Evolutionary conservation across 2,888 invertebrate genomes (phyloP), one percentile per base, ranked within the genome.

Genomic region (Melinaea menophilus): DNA sequence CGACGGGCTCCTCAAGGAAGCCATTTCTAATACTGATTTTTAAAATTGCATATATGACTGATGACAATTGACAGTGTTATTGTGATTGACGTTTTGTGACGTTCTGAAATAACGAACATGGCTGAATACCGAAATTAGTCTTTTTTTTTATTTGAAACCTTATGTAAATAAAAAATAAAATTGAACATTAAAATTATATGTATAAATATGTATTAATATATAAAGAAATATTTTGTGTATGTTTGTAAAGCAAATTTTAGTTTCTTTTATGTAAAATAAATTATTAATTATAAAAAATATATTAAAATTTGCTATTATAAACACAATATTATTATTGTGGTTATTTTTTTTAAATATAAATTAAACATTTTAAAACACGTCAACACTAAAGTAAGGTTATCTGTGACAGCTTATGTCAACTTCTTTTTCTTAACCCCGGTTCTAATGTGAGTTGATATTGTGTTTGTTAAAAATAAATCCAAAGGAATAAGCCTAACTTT

Each of bases 1-100:
- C 77, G 92, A 91, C 83, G 91, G 90, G 85, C 91, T 91, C 78
- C 92, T 82, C 80, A 89, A 73, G 74, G 91, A 87, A 88, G 91
- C 91, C 92, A 92, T 92, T 88, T 86, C 88, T 84, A 73, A 71
- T 68, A 90, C 88, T 89, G 79, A 82, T 73, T 72, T 71, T 62
- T 70, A 59, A 69, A 66, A 59, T 66, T 68, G 61, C 65, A 65
- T 59, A 60, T 11, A 41, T 51, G n/a, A 7, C 7, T 66, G 62
- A 54, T 41, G 41, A 41, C 41, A 41, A 60, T 61, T 65, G 61
- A 62, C 55, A 62, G 5, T 55, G 67, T 59, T 62, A 63, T 58
- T 34, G 37, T 54, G 2, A 13, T 58, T 58, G 60, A 63, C 61
- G 35, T 66, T 51, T 33, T 56, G 47, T 71, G 58, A 7, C 48